Base-by-base conservation (phyloP, 2,113 vertebrate species). In the Mola mola region DNA sequence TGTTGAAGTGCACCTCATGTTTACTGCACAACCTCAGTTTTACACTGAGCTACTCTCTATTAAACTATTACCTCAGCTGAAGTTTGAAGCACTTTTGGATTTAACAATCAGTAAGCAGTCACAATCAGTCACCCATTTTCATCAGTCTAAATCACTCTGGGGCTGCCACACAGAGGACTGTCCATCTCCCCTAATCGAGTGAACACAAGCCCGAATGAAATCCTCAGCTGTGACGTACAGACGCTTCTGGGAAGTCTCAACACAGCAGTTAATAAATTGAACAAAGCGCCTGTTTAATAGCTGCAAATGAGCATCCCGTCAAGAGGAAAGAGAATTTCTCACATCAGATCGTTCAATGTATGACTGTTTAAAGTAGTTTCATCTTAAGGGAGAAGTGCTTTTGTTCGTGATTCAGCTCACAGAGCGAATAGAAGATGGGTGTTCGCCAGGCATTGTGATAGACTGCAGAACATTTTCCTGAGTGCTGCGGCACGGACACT, bases 161-260 rank as follows among this genome's bases (percentile, higher is more conserved):
- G 46, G 33, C 41, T 34, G 38, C 63, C 8, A 21, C 59, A 12
- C 34, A 17, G 25, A 56, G 28, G 31, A 13, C 34, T 12, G 22
- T 72, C 25, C 44, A 9, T 19, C 41, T 56, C 8, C n/a, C 3
- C 31, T 56, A 19, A 67, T 38, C 29, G 31, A 38, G 19, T 48
- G 13, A 17, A 73, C 40, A 25, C 3, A 36, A 49, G 19, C 19
- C 4, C 19, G 34, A 19, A 48, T 58, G 3, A 52, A 47, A 50
- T 46, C 20, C 6, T 59, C 22, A 4, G n/a, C 43, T 37, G 40
- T 19, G 29, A 68, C 31, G 11, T 38, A 0, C 10, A 51, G 48
- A 12, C 4, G 1, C 42, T 53, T 40, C 12, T 61, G 28, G 38
- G 70, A 57, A 61, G 47, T 51, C 33, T 51, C 15, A n/a, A n/a